A percentile compares a stretch with the other conserved stretches of the same genome.
Evolutionary conservation across 1,140 invertebrate species (phyloP).

Genomic region (Nasonia vitripennis): DNA sequence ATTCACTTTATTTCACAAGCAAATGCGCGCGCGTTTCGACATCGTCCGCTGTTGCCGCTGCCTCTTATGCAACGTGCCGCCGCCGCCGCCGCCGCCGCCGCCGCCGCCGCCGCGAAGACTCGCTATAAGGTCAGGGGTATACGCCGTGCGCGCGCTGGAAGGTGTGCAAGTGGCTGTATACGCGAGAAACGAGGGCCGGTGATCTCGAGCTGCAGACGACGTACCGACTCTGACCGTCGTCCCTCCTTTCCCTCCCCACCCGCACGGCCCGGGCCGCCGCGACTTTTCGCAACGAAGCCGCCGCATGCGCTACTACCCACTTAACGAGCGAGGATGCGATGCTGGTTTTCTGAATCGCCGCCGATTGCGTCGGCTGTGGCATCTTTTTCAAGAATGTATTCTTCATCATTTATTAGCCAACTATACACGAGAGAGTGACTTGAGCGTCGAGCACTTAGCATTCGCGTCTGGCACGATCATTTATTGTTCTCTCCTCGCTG

Average conservation of each 20-base stretch:
- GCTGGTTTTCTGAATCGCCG: too few relatives aligned
- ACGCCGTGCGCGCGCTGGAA: slow-evolving; percentile 52
- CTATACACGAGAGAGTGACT: too few relatives aligned
- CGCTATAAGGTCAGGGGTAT: slow-evolving; percentile 70
- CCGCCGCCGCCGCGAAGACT: slow-evolving; percentile 61
- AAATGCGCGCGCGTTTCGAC: slow-evolving; percentile 64
- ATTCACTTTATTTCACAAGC: slow-evolving; percentile 66
- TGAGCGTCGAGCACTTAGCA: too few relatives aligned
- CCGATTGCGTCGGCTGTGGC: too few relatives aligned
- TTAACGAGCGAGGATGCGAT: neutral
- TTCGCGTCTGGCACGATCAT: too few relatives aligned
- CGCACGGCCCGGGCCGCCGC: too few relatives aligned
- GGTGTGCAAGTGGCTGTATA: slow-evolving; percentile 35
- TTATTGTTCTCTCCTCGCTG: too few relatives aligned
- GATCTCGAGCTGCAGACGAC: neutral
- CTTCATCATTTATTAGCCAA: too few relatives aligned
- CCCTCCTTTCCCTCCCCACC: too few relatives aligned
- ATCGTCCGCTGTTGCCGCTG: slow-evolving; percentile 55
- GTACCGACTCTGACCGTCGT: neutral
- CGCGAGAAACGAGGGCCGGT: neutral
- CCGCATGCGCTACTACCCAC: neutral
- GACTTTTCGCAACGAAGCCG: neutral
- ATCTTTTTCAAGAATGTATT: too few relatives aligned
- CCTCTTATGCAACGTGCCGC: slow-evolving; percentile 36
- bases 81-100: slow-evolving; percentile 55